These are phyloP conservation scores for Ptilorrhoa leucosticta DNA, from an alignment of 2,113 vertebrate species.

Conservation along the genomic window DNA sequence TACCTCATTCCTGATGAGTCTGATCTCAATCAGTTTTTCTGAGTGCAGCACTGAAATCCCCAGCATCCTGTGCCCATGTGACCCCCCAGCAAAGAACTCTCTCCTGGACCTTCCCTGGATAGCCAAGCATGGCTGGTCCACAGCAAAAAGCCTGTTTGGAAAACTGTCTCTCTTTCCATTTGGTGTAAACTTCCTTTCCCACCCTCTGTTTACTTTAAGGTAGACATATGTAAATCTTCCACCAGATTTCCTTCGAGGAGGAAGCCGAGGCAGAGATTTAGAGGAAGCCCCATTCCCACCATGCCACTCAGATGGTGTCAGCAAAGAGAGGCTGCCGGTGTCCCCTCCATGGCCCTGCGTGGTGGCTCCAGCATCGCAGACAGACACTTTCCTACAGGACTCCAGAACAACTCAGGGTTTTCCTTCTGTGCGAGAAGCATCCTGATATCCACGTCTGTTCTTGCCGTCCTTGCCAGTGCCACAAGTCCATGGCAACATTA, in stretches of 20 bases:
- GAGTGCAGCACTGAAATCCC: neutral
- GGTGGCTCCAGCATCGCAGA: rapidly evolving
- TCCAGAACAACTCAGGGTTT: rapidly evolving
- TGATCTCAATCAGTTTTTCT: neutral
- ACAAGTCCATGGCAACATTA: neutral
- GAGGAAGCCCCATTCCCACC: neutral
- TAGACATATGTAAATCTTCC: neutral
- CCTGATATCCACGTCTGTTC: neutral
- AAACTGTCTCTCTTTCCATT: neutral
- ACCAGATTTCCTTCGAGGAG: neutral
- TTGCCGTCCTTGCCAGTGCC: neutral
- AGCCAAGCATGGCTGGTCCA: neutral
- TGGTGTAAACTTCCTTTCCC: neutral
- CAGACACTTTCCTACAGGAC: rapidly evolving
- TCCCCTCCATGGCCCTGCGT: rapidly evolving
- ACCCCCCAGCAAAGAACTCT: neutral
- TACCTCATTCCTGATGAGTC: neutral
- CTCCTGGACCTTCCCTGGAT: neutral
- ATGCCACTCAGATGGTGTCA: rapidly evolving
- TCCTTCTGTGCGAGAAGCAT: neutral
- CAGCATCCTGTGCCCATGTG: neutral
- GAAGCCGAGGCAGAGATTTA: neutral
- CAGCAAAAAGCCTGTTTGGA: neutral
- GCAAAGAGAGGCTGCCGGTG: rapidly evolving
- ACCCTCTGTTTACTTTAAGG: neutral